Evolutionary conservation across 2,888 invertebrate species (phyloP), one percentile per base, ranked within the genome.

Genomic region (Nomada ruficornis): DNA sequence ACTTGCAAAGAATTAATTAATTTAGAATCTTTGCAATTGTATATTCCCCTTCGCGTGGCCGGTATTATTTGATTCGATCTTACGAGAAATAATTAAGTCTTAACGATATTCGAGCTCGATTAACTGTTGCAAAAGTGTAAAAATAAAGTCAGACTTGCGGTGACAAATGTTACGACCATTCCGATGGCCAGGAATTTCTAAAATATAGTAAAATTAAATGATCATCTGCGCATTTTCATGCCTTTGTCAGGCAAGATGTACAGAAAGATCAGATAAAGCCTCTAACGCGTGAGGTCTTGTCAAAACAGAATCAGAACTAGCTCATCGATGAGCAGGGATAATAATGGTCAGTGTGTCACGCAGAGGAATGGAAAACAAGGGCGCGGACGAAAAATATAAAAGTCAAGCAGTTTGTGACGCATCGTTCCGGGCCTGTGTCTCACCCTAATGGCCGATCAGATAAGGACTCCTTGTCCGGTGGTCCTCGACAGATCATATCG

Each of bases 391-490:
- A 80, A 82, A 86, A 86, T 83, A 88, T 91, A 89, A 90, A 91
- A 88, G 90, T 91, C 91, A 89, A 80, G 71, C 68, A 72, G 67
- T 79, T 80, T 63, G 83, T 90, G 88, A 91, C 86, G 88, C 82
- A 90, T 91, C 88, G 88, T 42, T 62, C 75, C 63, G 64, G 80
- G 80, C 85, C 84, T 80, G 81, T 84, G 88, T 86, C 87, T 89
- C 89, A 87, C 87, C 89, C 86, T 91, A 91, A 91, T 91, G 89
- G 89, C 73, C 86, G 88, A 91, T 91, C 91, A 90, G 91, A 91
- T 91, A 91, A 91, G 73, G 69, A 15, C 84, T 84, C 80, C 89
- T 87, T 86, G 85, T 85, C 85, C 86, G 88, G 88, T 87, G 89
- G 89, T 89, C 88, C 76, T 83, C 60, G 65, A 68, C 67, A 86